These are phyloP conservation scores for Aplocera efformata DNA, from an alignment of 2,888 invertebrate genomes.

Conservation along the genomic window DNA sequence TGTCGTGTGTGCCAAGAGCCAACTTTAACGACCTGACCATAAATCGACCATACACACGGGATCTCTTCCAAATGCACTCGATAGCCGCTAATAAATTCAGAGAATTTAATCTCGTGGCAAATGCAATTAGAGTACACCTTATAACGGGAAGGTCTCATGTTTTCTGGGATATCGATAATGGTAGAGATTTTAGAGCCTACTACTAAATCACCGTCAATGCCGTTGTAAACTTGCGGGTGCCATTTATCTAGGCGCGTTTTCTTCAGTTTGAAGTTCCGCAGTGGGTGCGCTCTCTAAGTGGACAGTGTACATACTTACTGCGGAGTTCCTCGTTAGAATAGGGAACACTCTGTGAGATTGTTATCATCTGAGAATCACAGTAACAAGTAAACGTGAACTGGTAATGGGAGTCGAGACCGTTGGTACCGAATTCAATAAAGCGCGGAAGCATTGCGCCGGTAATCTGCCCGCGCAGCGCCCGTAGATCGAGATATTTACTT, in stretches of 20 bases:
- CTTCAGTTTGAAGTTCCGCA: neutral
- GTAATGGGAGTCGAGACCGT: conserved; percentile 61
- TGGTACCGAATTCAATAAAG: conserved; percentile 71
- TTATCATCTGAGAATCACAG: conserved; percentile 71
- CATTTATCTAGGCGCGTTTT: conserved; percentile 22
- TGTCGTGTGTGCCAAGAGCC: conserved; percentile 36
- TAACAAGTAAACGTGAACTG: conserved; percentile 68
- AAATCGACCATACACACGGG: conserved; percentile 23
- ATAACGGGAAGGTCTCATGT: conserved; percentile 17
- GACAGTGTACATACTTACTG: conserved; percentile 14
- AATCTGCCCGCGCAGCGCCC: conserved; percentile 61
- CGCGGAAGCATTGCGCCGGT: conserved; percentile 66
- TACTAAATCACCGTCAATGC: conserved; percentile 4
- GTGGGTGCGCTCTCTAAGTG: conserved; percentile 11
- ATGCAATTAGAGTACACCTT: conserved; percentile 13
- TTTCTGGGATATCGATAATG: conserved; percentile 10
- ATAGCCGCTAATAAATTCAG: conserved; percentile 17
- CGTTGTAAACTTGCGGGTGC: conserved; percentile 14
- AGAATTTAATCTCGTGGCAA: conserved; percentile 16
- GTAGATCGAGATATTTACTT: conserved; percentile 74
- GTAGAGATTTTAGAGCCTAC: conserved; percentile 15
- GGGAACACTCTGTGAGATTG: conserved; percentile 48
- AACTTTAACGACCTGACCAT: conserved; percentile 31
- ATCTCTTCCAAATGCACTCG: conserved; percentile 16
- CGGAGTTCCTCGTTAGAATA: conserved; percentile 23